phyloP scores from a whole-genome alignment of 2,888 invertebrate genomes.

The Ennomos fuscantarius region DNA sequence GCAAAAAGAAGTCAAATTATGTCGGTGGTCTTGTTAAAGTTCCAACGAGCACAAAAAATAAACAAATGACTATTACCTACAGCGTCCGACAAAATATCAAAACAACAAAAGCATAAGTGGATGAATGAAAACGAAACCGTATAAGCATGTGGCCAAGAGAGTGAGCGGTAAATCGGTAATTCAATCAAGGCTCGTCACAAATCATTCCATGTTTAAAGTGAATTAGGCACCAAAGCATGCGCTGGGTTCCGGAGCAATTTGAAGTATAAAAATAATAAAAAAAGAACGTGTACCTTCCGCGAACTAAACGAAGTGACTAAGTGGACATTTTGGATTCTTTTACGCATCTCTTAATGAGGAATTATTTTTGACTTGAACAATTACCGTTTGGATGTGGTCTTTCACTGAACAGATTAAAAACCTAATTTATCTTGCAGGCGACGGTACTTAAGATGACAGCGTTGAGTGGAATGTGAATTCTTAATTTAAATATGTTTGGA shows the following conservation, averaged over 20 bases:
- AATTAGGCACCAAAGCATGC: constrained; percentile 57
- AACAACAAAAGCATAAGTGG: constrained; percentile 48
- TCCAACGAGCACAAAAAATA: too few species aligned
- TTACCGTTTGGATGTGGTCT: constrained; percentile 43
- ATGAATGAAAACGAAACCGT: constrained; percentile 56
- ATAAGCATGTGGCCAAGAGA: constrained; percentile 49
- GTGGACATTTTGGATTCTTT: constrained; percentile 47
- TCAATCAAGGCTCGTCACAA: constrained; percentile 55
- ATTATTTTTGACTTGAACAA: constrained; percentile 50
- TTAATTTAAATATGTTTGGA: constrained; percentile 2
- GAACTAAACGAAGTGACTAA: constrained; percentile 70
- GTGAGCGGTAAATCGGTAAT: constrained; percentile 44
- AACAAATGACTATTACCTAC: too few species aligned
- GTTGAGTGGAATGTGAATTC: constrained; percentile 36
- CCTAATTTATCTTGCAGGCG: constrained; percentile 44
- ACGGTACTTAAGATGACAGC: constrained; percentile 41
- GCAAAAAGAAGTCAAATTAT: too few species aligned
- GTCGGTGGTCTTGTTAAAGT: too few species aligned
- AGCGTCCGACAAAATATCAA: constrained; percentile 24
- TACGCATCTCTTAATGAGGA: constrained; percentile 50
- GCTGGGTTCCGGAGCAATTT: constrained; percentile 37
- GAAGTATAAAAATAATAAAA: constrained; percentile 27
- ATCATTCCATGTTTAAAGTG: constrained; percentile 60
- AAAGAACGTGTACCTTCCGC: constrained; percentile 40
- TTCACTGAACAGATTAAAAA: constrained; percentile 49